Evolutionary conservation across 2,797 vertebrate species (phyloP), one percentile per base, ranked within the genome.

Genomic region (Balearica regulorum): DNA sequence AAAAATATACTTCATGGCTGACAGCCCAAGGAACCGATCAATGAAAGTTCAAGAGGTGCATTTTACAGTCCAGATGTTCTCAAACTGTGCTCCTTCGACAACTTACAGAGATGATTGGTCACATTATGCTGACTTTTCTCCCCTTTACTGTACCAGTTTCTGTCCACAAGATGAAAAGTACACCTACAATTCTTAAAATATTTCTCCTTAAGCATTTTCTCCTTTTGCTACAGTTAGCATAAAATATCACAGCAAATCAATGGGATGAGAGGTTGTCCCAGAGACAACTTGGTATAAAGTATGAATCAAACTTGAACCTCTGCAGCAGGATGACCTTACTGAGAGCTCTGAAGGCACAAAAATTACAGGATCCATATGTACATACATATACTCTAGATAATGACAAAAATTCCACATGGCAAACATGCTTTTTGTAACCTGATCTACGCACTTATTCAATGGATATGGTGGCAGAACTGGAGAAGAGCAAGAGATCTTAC

Each of bases 41-140:
- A 96, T 96, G 57, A 61, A 90, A 95, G 96, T 93, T 96, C 93
- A 95, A 89, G 90, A 95, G 84, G 78, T 95, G 61, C 39, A 5
- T 94, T 95, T 95, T 75, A 89, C 89, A 87, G 81, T 68, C 95
- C 93, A 96, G 94, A 96, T 96, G 93, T 96, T 96, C 89, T 87
- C 81, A 83, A 90, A 95, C 83, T 83, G 58, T 37, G 53, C 71
- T 87, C 94, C 70, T 90, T 37, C 5, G 0, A 89, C 55, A 90
- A 16, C 66, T 84, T 58, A 22, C 21, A 75, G 72, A 81, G 58
- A 57, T 4, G 39, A 60, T 4, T 68, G 35, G 49, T 65, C 53
- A 75, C 89, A 81, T 68, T 43, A 61, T 53, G 78, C 75, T 65
- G 68, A 70, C 73, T 94, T 76, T 77, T 51, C 72, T 41, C 71